Conservation (phyloP, 2,888 invertebrate species). For the Eilema sororculum region DNA sequence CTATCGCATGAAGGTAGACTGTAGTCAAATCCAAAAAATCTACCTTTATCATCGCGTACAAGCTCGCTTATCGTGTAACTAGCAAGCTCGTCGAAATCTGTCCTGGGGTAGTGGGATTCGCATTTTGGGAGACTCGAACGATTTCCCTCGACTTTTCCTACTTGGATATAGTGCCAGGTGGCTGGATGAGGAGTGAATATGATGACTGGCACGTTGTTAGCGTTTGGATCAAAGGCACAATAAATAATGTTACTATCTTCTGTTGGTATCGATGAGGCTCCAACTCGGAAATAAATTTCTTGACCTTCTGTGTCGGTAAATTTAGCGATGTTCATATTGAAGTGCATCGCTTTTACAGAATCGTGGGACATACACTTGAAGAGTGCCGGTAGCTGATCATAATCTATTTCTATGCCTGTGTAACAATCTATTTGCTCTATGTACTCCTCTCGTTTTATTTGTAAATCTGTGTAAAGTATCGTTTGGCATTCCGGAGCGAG, state of each 20-base stretch:
- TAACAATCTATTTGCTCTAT: slow-evolving; percentile 72
- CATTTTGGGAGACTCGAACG: slow-evolving; percentile 68
- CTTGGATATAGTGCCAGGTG: slow-evolving; percentile 87
- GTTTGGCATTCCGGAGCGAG: slow-evolving; percentile 89
- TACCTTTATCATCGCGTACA: slow-evolving; percentile 88
- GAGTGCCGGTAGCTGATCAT: slow-evolving; percentile 61
- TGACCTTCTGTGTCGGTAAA: slow-evolving; percentile 55
- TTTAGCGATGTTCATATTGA: slow-evolving; percentile 77
- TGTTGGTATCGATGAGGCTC: slow-evolving; percentile 85
- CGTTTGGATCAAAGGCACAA: slow-evolving; percentile 81
- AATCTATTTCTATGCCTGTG: slow-evolving; percentile 61
- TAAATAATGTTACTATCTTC: slow-evolving; percentile 79
- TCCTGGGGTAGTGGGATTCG: slow-evolving; percentile 65
- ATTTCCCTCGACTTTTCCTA: slow-evolving; percentile 63
- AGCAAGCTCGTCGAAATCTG: slow-evolving; percentile 62
- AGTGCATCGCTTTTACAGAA: slow-evolving; percentile 64
- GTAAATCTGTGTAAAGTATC: slow-evolving; percentile 88
- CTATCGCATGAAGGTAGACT: slow-evolving; percentile 89
- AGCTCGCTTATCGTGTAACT: slow-evolving; percentile 73
- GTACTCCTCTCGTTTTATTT: slow-evolving; percentile 82
- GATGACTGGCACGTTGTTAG: slow-evolving; percentile 70
- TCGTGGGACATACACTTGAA: slow-evolving; percentile 85
- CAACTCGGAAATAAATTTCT: slow-evolving; percentile 77
- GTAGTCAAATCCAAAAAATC: slow-evolving; percentile 92
- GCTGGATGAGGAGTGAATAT: slow-evolving; percentile 86